Percentiles rank a stretch among this genome's conserved stretches.
Evolutionary conservation across 2,113 vertebrate genomes (phyloP).

Genomic region (Macaca mulatta): DNA sequence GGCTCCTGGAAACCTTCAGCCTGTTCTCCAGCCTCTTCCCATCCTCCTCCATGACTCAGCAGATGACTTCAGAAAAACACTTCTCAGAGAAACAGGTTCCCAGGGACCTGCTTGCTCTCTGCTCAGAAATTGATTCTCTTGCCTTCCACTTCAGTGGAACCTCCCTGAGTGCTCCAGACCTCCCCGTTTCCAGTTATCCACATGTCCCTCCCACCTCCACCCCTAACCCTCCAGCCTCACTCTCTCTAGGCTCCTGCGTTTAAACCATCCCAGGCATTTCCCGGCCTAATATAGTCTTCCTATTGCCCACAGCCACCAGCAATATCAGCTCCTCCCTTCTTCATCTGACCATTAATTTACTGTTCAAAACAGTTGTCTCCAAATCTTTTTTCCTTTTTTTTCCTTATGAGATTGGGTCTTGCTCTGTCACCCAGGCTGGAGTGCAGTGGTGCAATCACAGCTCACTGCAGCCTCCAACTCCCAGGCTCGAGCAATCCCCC

Average conservation of each 20-base stretch:
- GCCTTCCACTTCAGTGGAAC: neutral
- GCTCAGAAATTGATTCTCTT: neutral
- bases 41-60: slow-evolving; percentile 74
- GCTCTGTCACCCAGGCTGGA: neutral
- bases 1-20: slow-evolving; percentile 11
- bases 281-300: neutral
- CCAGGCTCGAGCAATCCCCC: neutral
- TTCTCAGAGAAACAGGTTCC: slow-evolving; percentile 35
- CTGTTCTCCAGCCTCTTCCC: slow-evolving; percentile 39
- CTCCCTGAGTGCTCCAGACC: neutral
- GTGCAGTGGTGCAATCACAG: neutral
- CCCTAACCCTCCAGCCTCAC: neutral
- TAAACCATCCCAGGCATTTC: neutral
- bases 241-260: neutral
- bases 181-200: neutral
- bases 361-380: neutral
- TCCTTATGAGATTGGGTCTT: neutral
- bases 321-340: neutral
- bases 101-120: neutral
- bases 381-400: neutral
- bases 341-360: neutral
- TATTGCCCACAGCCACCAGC: neutral
- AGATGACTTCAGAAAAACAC: slow-evolving; percentile 50
- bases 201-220: neutral
- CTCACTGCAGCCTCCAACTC: neutral